These are phyloP conservation scores for Silurus glanis DNA, from an alignment of 2,113 vertebrate species.

Conservation along the genomic window DNA sequence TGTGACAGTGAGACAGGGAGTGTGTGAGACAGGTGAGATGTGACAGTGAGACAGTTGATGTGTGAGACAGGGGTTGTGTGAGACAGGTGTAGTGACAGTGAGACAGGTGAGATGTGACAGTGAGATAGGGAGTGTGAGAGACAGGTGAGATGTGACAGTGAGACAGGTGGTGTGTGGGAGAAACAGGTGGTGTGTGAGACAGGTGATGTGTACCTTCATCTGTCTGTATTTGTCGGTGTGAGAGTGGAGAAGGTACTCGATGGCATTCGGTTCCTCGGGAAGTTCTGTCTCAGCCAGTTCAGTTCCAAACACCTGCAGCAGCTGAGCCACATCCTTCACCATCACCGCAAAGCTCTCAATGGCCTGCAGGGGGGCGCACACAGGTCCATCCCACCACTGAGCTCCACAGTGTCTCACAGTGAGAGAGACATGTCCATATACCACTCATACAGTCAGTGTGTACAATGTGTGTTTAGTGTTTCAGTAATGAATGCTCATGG, in stretches of 20 bases:
- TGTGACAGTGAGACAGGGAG: too few relatives aligned
- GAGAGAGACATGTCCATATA: not conserved
- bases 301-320: conserved; percentile 88
- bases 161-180: not conserved
- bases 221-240: conserved; percentile 84
- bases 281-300: conserved; percentile 89
- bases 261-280: conserved; percentile 80
- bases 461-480: not conserved
- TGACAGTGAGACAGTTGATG: too few relatives aligned
- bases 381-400: not conserved
- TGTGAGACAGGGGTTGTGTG: too few relatives aligned
- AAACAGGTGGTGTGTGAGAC: not conserved
- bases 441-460: not conserved
- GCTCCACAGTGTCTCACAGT: not conserved
- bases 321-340: conserved; percentile 95
- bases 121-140: too few relatives aligned
- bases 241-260: conserved; percentile 82
- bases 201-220: conserved; percentile 80
- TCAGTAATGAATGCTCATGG: not conserved
- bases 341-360: conserved; percentile 96
- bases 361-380: conserved; percentile 75
- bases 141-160: not conserved
- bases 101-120: too few relatives aligned
- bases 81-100: too few relatives aligned
- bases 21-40: too few relatives aligned